These are phyloP conservation scores for Morphnarchus princeps DNA, from an alignment of 2,113 vertebrate genomes.

Conservation along the genomic window DNA sequence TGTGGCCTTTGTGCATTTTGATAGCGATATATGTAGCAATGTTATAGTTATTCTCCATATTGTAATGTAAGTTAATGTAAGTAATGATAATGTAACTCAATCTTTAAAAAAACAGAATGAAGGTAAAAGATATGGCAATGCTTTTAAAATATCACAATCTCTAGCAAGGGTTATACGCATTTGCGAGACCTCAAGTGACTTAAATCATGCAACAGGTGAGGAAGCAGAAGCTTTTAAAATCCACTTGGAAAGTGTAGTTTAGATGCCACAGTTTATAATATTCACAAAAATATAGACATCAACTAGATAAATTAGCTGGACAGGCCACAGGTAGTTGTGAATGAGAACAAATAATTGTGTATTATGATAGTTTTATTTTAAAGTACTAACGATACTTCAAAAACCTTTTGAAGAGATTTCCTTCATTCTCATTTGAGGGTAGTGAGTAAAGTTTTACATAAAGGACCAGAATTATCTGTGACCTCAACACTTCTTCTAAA, in stretches of 20 bases:
- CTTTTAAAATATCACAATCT: neutral
- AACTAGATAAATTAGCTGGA: neutral
- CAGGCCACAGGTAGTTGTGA: neutral
- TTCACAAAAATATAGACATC: neutral
- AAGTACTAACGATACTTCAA: neutral
- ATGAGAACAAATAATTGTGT: neutral
- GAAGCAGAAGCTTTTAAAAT: neutral
- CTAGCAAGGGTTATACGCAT: neutral
- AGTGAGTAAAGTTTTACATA: neutral
- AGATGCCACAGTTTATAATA: neutral
- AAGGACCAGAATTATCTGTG: neutral
- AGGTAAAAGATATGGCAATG: neutral
- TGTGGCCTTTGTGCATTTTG: neutral
- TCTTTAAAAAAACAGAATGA: neutral
- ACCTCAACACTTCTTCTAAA: neutral
- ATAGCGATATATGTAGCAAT: accelerated
- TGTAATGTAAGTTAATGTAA: neutral
- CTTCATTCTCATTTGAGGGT: neutral
- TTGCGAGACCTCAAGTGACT: neutral
- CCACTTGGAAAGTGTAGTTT: neutral
- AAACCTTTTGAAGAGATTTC: neutral
- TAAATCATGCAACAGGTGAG: neutral
- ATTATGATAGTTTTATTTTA: neutral
- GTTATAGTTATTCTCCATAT: neutral
- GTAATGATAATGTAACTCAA: neutral